Conservation (phyloP, 1,140 invertebrate species). For the Wasmannia auropunctata region DNA sequence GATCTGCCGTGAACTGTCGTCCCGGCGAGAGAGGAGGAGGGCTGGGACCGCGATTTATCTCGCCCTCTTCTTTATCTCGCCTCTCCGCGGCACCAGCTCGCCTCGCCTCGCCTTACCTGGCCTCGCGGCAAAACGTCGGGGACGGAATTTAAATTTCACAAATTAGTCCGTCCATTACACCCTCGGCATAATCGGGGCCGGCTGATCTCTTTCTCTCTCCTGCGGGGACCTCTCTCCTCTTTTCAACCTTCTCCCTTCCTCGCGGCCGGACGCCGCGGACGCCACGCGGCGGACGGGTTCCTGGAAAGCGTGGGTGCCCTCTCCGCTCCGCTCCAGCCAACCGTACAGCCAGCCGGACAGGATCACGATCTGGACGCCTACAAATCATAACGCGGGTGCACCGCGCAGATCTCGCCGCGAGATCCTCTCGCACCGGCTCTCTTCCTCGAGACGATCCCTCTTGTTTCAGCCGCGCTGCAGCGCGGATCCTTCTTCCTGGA, state of each 20-base stretch:
- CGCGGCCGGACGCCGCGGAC: conserved; percentile 4
- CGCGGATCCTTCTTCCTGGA: conserved; percentile 40
- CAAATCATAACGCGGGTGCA: conserved; percentile 81
- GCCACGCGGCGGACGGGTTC: conserved; percentile 71
- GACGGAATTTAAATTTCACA: conserved; percentile 85
- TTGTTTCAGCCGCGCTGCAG: conserved; percentile 43
- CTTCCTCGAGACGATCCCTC: conserved; percentile 55
- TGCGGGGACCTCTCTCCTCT: neutral
- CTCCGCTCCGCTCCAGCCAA: conserved; percentile 65
- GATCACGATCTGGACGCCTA: conserved; percentile 78
- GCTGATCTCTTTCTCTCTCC: conserved; percentile 71
- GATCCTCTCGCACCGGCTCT: conserved; percentile 61
- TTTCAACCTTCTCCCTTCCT: conserved; percentile 11
- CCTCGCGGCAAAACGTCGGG: conserved; percentile 77
- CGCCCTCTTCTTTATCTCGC: neutral
- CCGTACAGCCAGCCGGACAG: conserved; percentile 62
- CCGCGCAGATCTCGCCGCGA: conserved; percentile 71
- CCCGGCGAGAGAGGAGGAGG: neutral
- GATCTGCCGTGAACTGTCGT: conserved; percentile 63
- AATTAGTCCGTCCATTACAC: conserved; percentile 85
- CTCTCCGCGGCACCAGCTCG: conserved; percentile 19
- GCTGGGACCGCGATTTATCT: conserved; percentile 65
- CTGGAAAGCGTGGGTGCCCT: conserved; percentile 80
- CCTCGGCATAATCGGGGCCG: conserved; percentile 77
- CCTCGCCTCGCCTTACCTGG: conserved; percentile 63